A percentile compares a stretch with the other conserved stretches of the same genome.
Conservation (phyloP, 2,113 vertebrate species). For the Chrysemys picta region DNA sequence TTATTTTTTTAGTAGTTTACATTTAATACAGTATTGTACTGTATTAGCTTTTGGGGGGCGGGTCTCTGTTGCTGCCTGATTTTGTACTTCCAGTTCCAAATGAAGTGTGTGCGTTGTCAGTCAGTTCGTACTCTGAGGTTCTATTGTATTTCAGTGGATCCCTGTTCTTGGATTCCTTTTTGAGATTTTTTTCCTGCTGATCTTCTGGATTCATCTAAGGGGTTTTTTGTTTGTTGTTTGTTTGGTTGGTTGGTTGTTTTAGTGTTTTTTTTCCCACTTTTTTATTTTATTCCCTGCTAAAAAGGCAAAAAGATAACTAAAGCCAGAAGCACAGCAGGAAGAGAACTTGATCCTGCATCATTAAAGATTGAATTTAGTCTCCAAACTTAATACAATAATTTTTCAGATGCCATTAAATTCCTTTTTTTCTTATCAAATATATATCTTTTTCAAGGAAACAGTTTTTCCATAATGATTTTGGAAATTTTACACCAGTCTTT, state of each 20-base stretch:
- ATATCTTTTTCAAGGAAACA: background rate
- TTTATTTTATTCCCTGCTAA: background rate
- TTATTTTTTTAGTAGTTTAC: no score
- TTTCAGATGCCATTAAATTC: background rate
- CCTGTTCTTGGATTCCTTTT: background rate
- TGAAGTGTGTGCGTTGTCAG: no score
- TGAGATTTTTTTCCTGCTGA: background rate
- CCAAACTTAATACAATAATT: background rate
- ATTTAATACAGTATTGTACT: no score
- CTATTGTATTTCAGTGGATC: background rate
- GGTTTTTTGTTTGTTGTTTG: background rate
- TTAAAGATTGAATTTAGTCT: background rate
- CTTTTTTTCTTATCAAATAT: background rate
- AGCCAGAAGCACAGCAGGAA: background rate
- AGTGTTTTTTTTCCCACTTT: background rate
- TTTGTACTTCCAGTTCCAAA: no score
- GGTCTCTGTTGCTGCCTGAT: no score
- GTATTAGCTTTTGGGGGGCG: no score
- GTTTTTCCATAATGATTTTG: background rate
- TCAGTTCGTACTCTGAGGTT: no score
- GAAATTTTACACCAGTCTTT: background rate
- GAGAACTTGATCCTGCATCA: background rate
- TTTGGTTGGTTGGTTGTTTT: background rate
- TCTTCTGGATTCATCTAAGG: background rate
- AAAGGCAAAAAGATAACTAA: background rate